Base-by-base conservation (phyloP, 1,140 invertebrate species). In the Dendrolimus kikuchii region DNA sequence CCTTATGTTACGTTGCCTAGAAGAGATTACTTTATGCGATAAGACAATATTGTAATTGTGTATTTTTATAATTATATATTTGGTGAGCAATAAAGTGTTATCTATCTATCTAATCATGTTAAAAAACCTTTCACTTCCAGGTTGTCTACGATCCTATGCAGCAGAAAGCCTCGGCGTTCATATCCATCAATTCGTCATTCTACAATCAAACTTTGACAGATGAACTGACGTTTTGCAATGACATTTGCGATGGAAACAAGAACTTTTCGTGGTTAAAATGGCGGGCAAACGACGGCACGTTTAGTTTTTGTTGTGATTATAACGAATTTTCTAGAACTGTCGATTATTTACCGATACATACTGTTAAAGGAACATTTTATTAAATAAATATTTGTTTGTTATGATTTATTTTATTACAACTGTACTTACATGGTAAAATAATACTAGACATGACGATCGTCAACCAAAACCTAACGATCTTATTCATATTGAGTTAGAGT, bases 291-390 rank as follows among this genome's bases (percentile, higher is more conserved):
- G 79, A 79, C 44, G 77, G 70, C 0, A 80, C 80, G 0, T 68
- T 73, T 45, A 82, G 79, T 47, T 85, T 85, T 51, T 85, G 81
- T 39, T 85, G 81, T 37, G 53, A 60, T 7, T 85, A 80, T 45
- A 10, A 68, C 1, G 63, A 76, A 0, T 80, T 81, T 42, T 8
- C 53, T 40, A 38, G 52, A 7, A 51, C 41, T 42, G 53, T 77
- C n/a, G 5, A 68, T 37, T 60, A 66, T 52, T 54, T 81, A 45
- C 70, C 76, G 0, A 57, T 59, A 7, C 52, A 77, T 8, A 49
- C 73, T 44, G 74, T 79, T 6, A 49, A 55, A 8, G 68, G 62
- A 23, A 5, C 65, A 38, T 83, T 79, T 66, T 69, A 71, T 62
- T 77, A 62, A 68, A 23, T 23, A 23, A 23, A 23, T 23, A 23